Evolutionary conservation across 1,140 invertebrate species (phyloP), one percentile per base, ranked within the genome.

Genomic region (Melitaea cinxia): DNA sequence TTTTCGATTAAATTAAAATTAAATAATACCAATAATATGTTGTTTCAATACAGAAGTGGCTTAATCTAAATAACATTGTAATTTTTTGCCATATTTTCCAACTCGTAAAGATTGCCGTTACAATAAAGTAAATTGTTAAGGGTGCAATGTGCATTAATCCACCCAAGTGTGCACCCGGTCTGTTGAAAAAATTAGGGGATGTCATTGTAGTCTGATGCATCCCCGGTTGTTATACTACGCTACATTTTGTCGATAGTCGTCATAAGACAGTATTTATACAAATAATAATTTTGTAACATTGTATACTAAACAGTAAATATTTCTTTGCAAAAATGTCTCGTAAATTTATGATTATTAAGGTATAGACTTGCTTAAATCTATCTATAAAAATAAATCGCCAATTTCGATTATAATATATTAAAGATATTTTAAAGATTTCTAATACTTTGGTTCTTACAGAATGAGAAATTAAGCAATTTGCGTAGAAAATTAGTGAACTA

Each of bases 151-250:
- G 58, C 39, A 47, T 56, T 50, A 57, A 52, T 47, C n/a, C 30
- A 19, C 42, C 52, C 65, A 68, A 59, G 37, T 68, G 60, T 47
- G 50, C 33, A 24, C 19, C 24, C 4, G 28, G 54, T 56, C 59
- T 17, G 50, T n/a, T 9, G 54, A 63, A 68, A 68, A 63, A 68
- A 63, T 57, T 63, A 42, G 61, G 60, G 66, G 54, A 39, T 33
- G 54, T 56, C 60, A 63, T 63, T 68, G 50, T 49, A 14, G 19
- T 19, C 21, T 45, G 59, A 57, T 12, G 53, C 28, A 57, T 58
- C 26, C 45, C 15, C 26, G 17, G 12, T 47, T 14, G 15, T 23
- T 9, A 17, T 23, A 19, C 42, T 7, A n/a, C n/a, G 42, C 23
- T 47, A 47, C 21, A 47, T 47, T 47, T 42, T 42, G 37, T 7